Evolutionary conservation across 1,140 invertebrate species (phyloP).

Genomic region (Trichogramma pretiosum): DNA sequence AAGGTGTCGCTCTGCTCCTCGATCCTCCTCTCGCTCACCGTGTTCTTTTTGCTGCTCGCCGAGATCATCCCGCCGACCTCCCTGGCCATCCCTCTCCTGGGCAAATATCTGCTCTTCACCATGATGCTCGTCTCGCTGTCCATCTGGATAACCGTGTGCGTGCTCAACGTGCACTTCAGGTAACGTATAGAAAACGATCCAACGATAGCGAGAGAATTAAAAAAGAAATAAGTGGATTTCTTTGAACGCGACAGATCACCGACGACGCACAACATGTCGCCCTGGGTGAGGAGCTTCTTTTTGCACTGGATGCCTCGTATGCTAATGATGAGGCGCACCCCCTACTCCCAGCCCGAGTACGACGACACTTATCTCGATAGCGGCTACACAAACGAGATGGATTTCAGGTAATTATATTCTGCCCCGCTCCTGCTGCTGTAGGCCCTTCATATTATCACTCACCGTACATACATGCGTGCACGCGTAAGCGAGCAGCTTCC

Average conservation of each 20-base stretch:
- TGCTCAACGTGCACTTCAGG: slow-evolving; percentile 96
- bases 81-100: slow-evolving; percentile 90
- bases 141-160: slow-evolving; percentile 93
- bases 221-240: neutral
- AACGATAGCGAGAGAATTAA: neutral
- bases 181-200: slow-evolving; percentile 45
- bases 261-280: slow-evolving; percentile 92
- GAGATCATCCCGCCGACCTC: slow-evolving; percentile 98
- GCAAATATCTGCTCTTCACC: slow-evolving; percentile 92
- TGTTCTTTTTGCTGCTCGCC: slow-evolving; percentile 94
- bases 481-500: too few relatives aligned
- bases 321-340: slow-evolving; percentile 79
- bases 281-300: slow-evolving; percentile 79
- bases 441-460: too few relatives aligned
- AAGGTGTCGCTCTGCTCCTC: slow-evolving; percentile 94
- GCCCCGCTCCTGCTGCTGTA: too few relatives aligned
- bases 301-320: slow-evolving; percentile 80
- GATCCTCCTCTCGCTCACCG: slow-evolving; percentile 94
- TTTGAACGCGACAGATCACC: slow-evolving; percentile 62
- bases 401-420: slow-evolving; percentile 58
- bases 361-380: slow-evolving; percentile 67
- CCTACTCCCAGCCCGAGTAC: slow-evolving; percentile 73
- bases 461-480: too few relatives aligned
- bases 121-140: slow-evolving; percentile 96
- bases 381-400: slow-evolving; percentile 67